Evolutionary conservation across 2,888 invertebrate genomes (phyloP).

Genomic region (Prenolepis imparis): DNA sequence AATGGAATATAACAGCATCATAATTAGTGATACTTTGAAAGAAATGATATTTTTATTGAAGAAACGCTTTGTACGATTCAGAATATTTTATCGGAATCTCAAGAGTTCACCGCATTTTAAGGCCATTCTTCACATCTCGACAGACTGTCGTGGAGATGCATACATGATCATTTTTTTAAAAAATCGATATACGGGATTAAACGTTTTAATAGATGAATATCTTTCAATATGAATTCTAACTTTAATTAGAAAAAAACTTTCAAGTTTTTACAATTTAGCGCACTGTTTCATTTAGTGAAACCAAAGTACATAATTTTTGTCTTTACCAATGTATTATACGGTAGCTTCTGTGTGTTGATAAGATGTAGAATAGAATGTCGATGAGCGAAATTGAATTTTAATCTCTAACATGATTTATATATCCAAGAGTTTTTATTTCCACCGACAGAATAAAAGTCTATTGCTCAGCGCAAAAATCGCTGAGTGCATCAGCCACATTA

Average conservation of each 20-base stretch:
- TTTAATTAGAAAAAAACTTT: conserved; percentile 44
- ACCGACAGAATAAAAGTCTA: conserved; percentile 30
- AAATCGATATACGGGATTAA: conserved; percentile 42
- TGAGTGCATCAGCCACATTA: conserved; percentile 47
- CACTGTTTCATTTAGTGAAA: conserved; percentile 33
- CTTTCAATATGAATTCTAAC: conserved; percentile 45
- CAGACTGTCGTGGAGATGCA: conserved; percentile 68
- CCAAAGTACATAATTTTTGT: conserved; percentile 15
- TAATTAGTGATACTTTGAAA: conserved; percentile 3
- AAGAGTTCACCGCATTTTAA: conserved; percentile 65
- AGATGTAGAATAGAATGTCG: conserved; percentile 26
- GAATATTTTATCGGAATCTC: conserved; percentile 61
- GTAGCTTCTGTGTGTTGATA: not conserved
- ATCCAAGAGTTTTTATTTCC: not conserved
- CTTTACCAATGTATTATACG: conserved; percentile 3
- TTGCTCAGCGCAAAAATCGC: conserved; percentile 47
- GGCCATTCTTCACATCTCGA: conserved; percentile 69
- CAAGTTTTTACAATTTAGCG: conserved; percentile 64
- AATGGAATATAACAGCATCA: conserved; percentile 11
- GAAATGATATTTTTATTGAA: not conserved
- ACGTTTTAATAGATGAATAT: conserved; percentile 44
- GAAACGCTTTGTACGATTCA: conserved; percentile 58
- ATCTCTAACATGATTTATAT: conserved; percentile 30
- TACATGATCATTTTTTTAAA: conserved; percentile 43
- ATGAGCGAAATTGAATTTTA: conserved; percentile 35